phyloP scores from a whole-genome alignment of 2,888 invertebrate species.

The Drosophila aldrichi region DNA sequence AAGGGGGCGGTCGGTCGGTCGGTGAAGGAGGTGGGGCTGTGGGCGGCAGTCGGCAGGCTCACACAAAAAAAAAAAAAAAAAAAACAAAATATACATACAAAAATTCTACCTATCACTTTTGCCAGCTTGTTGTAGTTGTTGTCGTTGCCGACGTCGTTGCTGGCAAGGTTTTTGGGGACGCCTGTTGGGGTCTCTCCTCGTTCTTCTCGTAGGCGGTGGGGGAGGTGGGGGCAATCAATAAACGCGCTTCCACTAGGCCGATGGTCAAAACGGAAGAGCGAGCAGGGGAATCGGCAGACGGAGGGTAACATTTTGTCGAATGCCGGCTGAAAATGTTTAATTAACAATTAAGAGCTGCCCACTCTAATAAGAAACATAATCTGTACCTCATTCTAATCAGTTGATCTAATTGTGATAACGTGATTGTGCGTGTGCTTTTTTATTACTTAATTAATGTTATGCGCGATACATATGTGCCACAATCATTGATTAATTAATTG shows the following conservation, averaged over 20 bases:
- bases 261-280: background rate
- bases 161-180: constrained; percentile 70
- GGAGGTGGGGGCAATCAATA: constrained; percentile 66
- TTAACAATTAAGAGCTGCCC: constrained; percentile 26
- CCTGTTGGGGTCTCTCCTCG: constrained; percentile 51
- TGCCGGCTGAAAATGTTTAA: constrained; percentile 60
- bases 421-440: constrained; percentile 2
- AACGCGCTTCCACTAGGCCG: constrained; percentile 61
- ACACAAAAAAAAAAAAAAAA: constrained; percentile 44
- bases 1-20: constrained; percentile 36
- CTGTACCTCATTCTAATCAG: constrained; percentile 40
- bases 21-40: constrained; percentile 28
- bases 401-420: constrained; percentile 49
- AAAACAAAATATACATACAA: constrained; percentile 65
- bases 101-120: constrained; percentile 73
- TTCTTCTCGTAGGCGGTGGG: constrained; percentile 38
- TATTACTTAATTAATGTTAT: constrained; percentile 46
- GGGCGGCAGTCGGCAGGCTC: constrained; percentile 50
- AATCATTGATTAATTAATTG: constrained; percentile 45
- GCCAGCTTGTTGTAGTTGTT: constrained; percentile 37
- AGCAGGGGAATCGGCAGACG: background rate
- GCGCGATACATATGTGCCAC: constrained; percentile 6
- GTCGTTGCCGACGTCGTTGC: constrained; percentile 48
- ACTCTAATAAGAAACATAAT: background rate
- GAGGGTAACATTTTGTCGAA: constrained; percentile 30